These are phyloP conservation scores for Philaenus spumarius DNA, from an alignment of 1,140 invertebrate genomes.

Conservation along the genomic window DNA sequence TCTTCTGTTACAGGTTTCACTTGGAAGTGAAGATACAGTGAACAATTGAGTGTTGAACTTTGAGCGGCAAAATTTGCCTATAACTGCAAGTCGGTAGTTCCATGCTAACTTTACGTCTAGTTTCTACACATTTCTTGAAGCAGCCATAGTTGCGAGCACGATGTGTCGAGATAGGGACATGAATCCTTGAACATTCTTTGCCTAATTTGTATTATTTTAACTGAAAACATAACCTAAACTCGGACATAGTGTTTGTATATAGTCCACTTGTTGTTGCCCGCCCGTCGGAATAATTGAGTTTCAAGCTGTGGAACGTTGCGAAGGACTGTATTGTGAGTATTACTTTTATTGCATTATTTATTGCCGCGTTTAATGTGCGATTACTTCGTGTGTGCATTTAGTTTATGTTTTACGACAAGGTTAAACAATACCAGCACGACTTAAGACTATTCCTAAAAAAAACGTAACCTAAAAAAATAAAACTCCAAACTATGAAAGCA, in stretches of 20 bases:
- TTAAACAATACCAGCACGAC: too few species aligned
- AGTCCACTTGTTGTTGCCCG: background rate
- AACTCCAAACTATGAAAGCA: too few species aligned
- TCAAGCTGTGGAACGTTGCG: slow-evolving; percentile 49
- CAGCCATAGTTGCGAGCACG: slow-evolving; percentile 60
- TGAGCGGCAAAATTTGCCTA: too few species aligned
- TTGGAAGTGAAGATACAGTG: too few species aligned
- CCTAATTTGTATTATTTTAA: background rate
- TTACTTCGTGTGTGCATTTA: too few species aligned
- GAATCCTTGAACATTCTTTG: slow-evolving; percentile 45
- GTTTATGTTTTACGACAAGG: too few species aligned
- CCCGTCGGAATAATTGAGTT: slow-evolving; percentile 4
- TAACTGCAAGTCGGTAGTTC: background rate
- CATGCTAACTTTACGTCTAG: slow-evolving; percentile 80
- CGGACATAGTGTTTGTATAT: background rate
- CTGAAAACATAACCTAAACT: background rate
- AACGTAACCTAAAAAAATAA: too few species aligned
- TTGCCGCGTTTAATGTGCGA: too few species aligned
- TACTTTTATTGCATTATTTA: too few species aligned
- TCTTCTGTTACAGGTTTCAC: too few species aligned
- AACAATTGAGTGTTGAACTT: too few species aligned
- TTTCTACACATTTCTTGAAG: slow-evolving; percentile 79
- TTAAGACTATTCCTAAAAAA: too few species aligned
- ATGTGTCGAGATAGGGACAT: slow-evolving; percentile 74
- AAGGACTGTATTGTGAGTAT: slow-evolving; percentile 49